These are phyloP conservation scores for Eupithecia insigniata DNA, from an alignment of 2,888 invertebrate species.

Conservation along the genomic window DNA sequence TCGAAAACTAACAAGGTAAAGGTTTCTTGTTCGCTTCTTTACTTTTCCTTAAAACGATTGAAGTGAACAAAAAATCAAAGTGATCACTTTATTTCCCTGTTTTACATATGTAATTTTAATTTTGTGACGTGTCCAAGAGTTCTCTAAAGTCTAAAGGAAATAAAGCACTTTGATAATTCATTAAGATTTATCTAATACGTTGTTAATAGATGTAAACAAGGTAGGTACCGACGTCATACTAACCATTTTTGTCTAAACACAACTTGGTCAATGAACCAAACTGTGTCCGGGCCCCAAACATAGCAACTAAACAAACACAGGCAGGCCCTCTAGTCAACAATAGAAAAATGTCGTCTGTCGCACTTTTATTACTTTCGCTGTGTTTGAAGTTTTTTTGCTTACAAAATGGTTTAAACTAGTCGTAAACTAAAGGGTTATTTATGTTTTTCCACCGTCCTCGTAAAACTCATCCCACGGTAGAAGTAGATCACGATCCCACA, in stretches of 20 bases:
- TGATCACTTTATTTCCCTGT: too few relatives aligned
- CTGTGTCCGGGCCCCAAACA: slow-evolving; percentile 66
- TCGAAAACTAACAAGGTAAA: too few relatives aligned
- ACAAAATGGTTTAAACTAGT: slow-evolving; percentile 36
- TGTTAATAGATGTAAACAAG: background rate
- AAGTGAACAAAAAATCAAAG: too few relatives aligned
- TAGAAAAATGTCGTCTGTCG: slow-evolving; percentile 46
- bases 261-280: slow-evolving; percentile 66
- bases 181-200: background rate
- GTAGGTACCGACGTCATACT: slow-evolving; percentile 32
- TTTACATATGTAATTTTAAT: too few relatives aligned
- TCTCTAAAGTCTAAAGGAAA: too few relatives aligned
- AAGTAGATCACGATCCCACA: slow-evolving; percentile 30
- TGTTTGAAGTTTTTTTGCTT: slow-evolving; percentile 45
- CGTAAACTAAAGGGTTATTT: slow-evolving; percentile 44
- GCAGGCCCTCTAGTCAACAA: slow-evolving; percentile 68
- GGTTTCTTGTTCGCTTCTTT: too few relatives aligned
- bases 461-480: slow-evolving; percentile 40
- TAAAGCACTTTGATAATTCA: too few relatives aligned
- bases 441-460: slow-evolving; percentile 39
- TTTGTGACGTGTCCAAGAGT: too few relatives aligned
- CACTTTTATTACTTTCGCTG: slow-evolving; percentile 49
- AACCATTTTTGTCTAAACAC: slow-evolving; percentile 70
- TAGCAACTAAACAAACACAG: slow-evolving; percentile 79
- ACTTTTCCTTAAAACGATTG: too few relatives aligned